Evolutionary conservation across 2,113 vertebrate species (phyloP).

Genomic region (Corvus cornix): DNA sequence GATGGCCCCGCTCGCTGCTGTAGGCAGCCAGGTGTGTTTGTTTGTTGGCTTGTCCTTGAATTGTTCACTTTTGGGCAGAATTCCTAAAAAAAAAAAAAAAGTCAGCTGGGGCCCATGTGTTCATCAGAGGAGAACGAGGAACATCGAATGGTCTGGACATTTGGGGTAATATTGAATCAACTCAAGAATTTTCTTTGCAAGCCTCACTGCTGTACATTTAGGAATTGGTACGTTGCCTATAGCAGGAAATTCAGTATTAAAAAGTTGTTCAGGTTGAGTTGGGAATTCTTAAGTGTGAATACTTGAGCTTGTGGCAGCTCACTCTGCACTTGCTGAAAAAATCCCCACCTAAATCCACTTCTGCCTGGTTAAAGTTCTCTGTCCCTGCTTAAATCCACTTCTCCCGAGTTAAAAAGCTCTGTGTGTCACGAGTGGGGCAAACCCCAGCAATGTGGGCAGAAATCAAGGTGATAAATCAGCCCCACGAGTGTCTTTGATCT

Average conservation of each 20-base stretch:
- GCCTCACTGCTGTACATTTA: background rate
- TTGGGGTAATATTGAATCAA: background rate
- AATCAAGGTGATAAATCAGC: background rate
- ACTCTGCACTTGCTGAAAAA: background rate
- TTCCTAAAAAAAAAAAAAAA: background rate
- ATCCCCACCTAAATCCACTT: background rate
- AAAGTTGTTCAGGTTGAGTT: background rate
- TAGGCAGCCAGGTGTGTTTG: conserved; percentile 36
- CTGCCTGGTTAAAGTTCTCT: background rate
- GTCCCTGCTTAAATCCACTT: background rate
- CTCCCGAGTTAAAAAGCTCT: background rate
- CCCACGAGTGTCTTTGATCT: background rate
- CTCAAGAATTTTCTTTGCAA: background rate
- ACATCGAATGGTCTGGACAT: background rate
- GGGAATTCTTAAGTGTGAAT: background rate
- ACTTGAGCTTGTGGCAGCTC: background rate
- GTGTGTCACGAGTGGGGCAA: background rate
- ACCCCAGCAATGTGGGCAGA: background rate
- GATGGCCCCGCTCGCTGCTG: background rate
- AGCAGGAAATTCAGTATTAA: background rate
- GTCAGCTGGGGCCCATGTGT: background rate
- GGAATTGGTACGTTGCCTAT: background rate
- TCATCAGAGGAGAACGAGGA: background rate
- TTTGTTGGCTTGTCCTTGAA: background rate
- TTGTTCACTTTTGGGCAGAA: background rate